Percentiles rank a stretch among this genome's conserved stretches.
These are phyloP conservation scores for Pyrgus malvae DNA, from an alignment of 2,888 invertebrate genomes.

Conservation along the genomic window DNA sequence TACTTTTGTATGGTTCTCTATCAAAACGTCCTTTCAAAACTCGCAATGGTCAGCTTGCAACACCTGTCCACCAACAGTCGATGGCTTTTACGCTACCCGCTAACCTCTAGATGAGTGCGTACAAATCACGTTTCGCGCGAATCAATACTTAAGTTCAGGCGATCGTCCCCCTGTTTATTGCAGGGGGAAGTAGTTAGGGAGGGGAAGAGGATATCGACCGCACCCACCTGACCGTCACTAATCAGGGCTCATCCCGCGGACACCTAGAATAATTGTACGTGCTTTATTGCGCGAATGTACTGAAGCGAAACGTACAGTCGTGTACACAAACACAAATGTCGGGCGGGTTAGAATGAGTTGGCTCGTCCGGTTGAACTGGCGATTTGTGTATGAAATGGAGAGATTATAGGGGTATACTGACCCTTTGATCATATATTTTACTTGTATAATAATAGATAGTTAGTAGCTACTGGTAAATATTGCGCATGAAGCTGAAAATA, in stretches of 20 bases:
- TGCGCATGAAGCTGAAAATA: too few species aligned
- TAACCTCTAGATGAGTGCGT: conserved; percentile 79
- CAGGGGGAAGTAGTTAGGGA: conserved; percentile 63
- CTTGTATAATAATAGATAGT: not conserved
- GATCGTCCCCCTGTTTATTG: conserved; percentile 79
- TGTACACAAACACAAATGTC: conserved; percentile 33
- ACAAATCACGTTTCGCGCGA: conserved; percentile 82
- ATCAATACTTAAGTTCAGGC: conserved; percentile 82
- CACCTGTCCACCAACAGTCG: conserved; percentile 36
- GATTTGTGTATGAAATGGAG: conserved; percentile 13
- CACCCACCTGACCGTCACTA: conserved; percentile 80
- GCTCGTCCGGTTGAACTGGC: conserved; percentile 10
- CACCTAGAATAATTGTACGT: conserved; percentile 77
- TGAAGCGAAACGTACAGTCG: conserved; percentile 28
- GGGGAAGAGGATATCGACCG: conserved; percentile 61
- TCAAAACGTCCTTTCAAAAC: conserved; percentile 34
- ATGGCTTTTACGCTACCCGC: conserved; percentile 49
- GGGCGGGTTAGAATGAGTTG: conserved; percentile 12
- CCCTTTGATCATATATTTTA: conserved; percentile 12
- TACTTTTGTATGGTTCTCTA: not conserved
- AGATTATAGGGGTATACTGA: conserved; percentile 4
- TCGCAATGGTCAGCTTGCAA: conserved; percentile 37
- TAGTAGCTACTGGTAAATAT: not conserved
- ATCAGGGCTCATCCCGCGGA: conserved; percentile 80
- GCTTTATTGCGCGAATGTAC: conserved; percentile 45